Evolutionary conservation across 2,113 vertebrate genomes (phyloP), one percentile per base, ranked within the genome.

Genomic region (Pampusana beccarii): DNA sequence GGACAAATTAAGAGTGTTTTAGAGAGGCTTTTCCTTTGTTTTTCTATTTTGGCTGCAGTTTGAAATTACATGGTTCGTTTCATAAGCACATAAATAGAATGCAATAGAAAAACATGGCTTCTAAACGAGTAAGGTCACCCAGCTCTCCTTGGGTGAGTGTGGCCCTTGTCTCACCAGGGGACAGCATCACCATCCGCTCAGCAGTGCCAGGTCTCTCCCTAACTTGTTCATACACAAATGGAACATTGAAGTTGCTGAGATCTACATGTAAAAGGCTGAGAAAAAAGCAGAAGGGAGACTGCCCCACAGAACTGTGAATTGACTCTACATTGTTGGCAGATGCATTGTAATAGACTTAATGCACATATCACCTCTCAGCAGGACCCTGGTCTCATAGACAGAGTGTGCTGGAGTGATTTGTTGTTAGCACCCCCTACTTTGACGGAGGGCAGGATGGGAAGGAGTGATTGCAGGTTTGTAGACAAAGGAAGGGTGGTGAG

Each of bases 251-350:
- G n/a, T 71, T 84, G 29, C 42, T 0, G 5, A 84, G 44, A 78
- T 26, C 19, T 23, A 3, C 6, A 13, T 44, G 53, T 65, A 67
- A 50, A 81, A 65, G 19, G 4, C 36, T 85, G 62, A 29, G 53
- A 50, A 67, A 34, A 65, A 79, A 75, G 38, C 4, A 70, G 57
- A 64, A 67, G 18, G 29, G 20, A 71, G 24, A 6, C 38, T 72
- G 64, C 38, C 24, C 51, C 44, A 1, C 0, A 0, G 17, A 34
- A 21, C 42, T 7, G 1, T 54, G 70, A 53, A 69, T 82, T 40
- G 34, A 18, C 15, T 8, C 11, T 14, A 40, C 19, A 16, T 65
- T 36, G 57, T 33, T 53, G 61, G 20, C 40, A 51, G 5, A 0
- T 4, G 13, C 7, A 4, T 15, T 48, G 17, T 15, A 33, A 17